phyloP scores from a whole-genome alignment of 30 jellyfish, hydroid and myxozoan genomes.

The Hydractinia symbiolongicarpus region DNA sequence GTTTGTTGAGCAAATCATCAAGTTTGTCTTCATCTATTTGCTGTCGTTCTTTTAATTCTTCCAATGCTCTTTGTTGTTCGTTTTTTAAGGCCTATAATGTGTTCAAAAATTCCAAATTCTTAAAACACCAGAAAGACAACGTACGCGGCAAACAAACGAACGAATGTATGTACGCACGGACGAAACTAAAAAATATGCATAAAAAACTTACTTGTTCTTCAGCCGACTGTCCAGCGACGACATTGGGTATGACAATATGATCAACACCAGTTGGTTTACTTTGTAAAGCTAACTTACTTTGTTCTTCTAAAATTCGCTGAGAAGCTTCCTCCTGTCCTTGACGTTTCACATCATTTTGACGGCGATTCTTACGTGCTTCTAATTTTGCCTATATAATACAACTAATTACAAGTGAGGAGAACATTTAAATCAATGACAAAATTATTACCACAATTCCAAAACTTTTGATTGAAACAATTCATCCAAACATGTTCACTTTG shows the following conservation, averaged over 20 bases:
- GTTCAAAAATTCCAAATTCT: background rate
- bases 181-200: too few species aligned
- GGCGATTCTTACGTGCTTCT: slow-evolving; percentile 83
- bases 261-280: slow-evolving; percentile 21
- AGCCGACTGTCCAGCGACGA: slow-evolving; percentile 43
- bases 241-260: slow-evolving; percentile 64
- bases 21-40: slow-evolving; percentile 39
- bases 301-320: slow-evolving; percentile 69
- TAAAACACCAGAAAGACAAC: background rate
- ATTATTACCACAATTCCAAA: too few species aligned
- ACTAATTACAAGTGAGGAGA: background rate
- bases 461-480: too few species aligned
- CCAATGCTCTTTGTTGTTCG: slow-evolving; percentile 77
- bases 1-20: slow-evolving; percentile 54
- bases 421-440: too few species aligned
- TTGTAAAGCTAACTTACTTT: slow-evolving; percentile 36
- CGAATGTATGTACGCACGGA: too few species aligned
- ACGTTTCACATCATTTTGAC: slow-evolving; percentile 65
- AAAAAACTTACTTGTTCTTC: slow-evolving; percentile 56
- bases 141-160: too few species aligned
- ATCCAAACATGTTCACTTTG: too few species aligned
- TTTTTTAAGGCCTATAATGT: slow-evolving; percentile 53
- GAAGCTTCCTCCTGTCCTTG: slow-evolving; percentile 79
- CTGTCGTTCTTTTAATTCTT: slow-evolving; percentile 72
- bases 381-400: slow-evolving; percentile 52